These are phyloP conservation scores for Sterrhoptilus dennistouni DNA, from an alignment of 2,113 vertebrate genomes.

Conservation along the genomic window DNA sequence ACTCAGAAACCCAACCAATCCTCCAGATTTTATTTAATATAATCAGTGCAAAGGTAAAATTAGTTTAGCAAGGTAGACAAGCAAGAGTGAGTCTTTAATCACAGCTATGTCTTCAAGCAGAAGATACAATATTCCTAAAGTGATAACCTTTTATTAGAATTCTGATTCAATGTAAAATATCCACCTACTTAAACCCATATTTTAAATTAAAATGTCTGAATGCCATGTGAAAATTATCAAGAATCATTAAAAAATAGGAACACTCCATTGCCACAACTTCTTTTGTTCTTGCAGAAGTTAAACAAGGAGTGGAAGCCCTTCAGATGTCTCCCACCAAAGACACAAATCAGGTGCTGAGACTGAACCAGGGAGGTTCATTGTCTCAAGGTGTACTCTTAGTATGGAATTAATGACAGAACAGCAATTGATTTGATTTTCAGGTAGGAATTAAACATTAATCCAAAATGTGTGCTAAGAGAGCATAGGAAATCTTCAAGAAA, in stretches of 20 bases:
- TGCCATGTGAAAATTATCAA: neutral
- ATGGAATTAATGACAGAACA: neutral
- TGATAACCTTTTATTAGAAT: neutral
- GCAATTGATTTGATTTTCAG: neutral
- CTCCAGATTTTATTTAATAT: neutral
- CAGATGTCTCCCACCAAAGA: constrained; percentile 3
- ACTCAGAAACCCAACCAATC: neutral
- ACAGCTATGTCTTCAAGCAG: neutral
- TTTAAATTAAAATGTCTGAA: constrained; percentile 20
- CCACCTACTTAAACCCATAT: neutral
- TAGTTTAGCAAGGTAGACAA: neutral
- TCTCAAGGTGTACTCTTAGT: neutral
- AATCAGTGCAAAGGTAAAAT: neutral
- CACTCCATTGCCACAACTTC: neutral
- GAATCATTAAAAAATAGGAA: neutral
- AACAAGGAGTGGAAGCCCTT: constrained; percentile 7
- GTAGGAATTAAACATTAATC: neutral
- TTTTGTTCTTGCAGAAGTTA: neutral
- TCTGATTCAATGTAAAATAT: neutral
- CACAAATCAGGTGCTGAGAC: constrained; percentile 24
- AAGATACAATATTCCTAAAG: neutral
- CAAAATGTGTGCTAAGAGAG: neutral
- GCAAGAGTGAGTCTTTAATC: neutral
- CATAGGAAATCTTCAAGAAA: neutral
- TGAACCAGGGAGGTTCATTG: neutral